These are phyloP conservation scores for Acrocyrtus sp. DNA, from an alignment of 2,888 invertebrate species.

Conservation along the genomic window DNA sequence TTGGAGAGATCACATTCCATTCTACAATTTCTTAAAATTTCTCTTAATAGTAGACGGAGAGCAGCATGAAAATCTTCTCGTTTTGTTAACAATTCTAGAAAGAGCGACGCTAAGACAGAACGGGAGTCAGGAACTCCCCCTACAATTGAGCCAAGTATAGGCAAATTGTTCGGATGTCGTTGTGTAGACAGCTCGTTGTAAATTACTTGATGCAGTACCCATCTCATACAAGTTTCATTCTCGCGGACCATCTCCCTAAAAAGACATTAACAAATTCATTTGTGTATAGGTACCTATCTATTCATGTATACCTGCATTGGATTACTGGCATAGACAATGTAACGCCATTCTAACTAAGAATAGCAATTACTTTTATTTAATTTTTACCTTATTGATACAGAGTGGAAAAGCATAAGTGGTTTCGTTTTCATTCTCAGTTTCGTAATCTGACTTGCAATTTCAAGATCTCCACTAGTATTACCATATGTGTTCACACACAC, in stretches of 20 bases:
- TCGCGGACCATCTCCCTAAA: slow-evolving; percentile 86
- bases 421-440: slow-evolving; percentile 95
- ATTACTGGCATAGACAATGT: too few species aligned
- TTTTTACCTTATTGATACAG: slow-evolving; percentile 80
- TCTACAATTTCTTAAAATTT: slow-evolving; percentile 85
- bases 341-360: too few species aligned
- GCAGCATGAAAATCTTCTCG: slow-evolving; percentile 92
- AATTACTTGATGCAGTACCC: slow-evolving; percentile 89
- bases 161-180: slow-evolving; percentile 95
- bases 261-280: slow-evolving; percentile 49
- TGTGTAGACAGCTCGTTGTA: slow-evolving; percentile 91
- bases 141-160: slow-evolving; percentile 88
- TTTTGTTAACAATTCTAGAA: slow-evolving; percentile 81
- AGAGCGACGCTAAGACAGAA: slow-evolving; percentile 84
- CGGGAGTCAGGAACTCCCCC: slow-evolving; percentile 87
- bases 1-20: slow-evolving; percentile 83
- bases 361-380: too few species aligned
- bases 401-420: slow-evolving; percentile 87
- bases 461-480: slow-evolving; percentile 75
- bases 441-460: slow-evolving; percentile 85
- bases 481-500: slow-evolving; percentile 85
- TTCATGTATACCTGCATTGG: too few species aligned
- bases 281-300: too few species aligned
- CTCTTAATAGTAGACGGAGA: slow-evolving; percentile 84
- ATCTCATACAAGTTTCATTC: slow-evolving; percentile 84